Percentiles rank a stretch among this genome's conserved stretches.
Conservation (phyloP, 2,797 vertebrate species). For the Pseudochromis fuscus region DNA sequence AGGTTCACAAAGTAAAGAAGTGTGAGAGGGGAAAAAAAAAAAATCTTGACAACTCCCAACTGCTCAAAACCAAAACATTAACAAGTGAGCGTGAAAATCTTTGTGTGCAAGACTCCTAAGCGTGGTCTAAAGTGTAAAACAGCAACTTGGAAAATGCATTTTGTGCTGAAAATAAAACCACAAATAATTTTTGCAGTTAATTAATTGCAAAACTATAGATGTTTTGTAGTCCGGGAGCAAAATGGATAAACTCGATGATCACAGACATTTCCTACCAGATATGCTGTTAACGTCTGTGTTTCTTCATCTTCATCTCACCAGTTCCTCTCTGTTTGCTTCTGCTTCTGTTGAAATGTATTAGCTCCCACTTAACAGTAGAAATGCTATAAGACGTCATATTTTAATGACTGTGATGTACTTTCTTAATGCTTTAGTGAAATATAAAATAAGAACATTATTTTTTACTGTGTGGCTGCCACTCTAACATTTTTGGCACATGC, state of each 20-base stretch:
- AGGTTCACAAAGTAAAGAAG: slow-evolving; percentile 23
- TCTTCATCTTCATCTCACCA: too few relatives aligned
- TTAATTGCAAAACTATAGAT: too few relatives aligned
- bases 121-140: background rate
- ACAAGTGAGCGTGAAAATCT: background rate
- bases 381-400: background rate
- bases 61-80: background rate
- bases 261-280: too few relatives aligned
- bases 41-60: background rate
- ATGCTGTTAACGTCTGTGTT: too few relatives aligned
- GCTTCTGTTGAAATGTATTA: too few relatives aligned
- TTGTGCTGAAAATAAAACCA: too few relatives aligned
- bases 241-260: too few relatives aligned
- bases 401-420: slow-evolving; percentile 17
- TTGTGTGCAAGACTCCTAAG: background rate
- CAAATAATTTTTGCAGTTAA: background rate
- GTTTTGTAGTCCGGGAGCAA: too few relatives aligned
- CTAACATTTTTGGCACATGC: background rate
- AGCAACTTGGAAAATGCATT: background rate
- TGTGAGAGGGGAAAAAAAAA: background rate
- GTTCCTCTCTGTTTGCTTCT: too few relatives aligned
- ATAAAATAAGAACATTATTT: background rate
- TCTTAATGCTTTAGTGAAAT: slow-evolving; percentile 9
- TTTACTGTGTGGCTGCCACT: background rate
- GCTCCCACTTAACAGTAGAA: background rate